These are phyloP conservation scores for Gastrophysa polygoni DNA, from an alignment of 2,888 invertebrate genomes.

Conservation along the genomic window DNA sequence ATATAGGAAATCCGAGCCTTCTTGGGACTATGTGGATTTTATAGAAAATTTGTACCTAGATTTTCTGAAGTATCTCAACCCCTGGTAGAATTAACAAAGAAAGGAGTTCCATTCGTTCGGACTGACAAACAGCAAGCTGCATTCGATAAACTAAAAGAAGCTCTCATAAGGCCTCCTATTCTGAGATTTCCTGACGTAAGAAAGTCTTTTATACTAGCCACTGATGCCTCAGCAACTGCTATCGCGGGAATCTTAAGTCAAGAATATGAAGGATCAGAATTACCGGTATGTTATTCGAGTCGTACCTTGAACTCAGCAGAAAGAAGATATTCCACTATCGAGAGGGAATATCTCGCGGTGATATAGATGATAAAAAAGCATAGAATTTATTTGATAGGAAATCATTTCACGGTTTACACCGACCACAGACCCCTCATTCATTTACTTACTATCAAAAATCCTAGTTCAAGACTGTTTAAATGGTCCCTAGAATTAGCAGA, in stretches of 20 bases:
- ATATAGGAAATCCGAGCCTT: no score
- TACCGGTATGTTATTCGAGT: background rate
- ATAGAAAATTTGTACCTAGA: no score
- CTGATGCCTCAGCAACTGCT: constrained; percentile 13
- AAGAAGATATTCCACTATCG: constrained; percentile 35
- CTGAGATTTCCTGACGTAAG: constrained; percentile 21
- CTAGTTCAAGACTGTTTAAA: constrained; percentile 29
- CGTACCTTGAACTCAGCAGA: constrained; percentile 28
- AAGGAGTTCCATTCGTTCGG: no score
- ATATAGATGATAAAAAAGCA: constrained; percentile 38
- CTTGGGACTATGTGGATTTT: no score
- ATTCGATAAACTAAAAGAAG: background rate
- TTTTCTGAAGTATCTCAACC: no score
- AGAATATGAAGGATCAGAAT: background rate
- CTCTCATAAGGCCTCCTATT: constrained; percentile 14
- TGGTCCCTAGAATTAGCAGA: constrained; percentile 29
- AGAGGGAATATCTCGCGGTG: constrained; percentile 39
- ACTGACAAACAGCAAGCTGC: background rate
- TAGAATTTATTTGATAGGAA: constrained; percentile 39
- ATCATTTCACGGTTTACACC: constrained; percentile 37
- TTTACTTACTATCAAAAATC: constrained; percentile 32
- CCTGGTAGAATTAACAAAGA: no score
- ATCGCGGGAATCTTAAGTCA: background rate
- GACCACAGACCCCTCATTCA: constrained; percentile 40
- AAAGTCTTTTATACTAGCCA: constrained; percentile 15